Evolutionary conservation across 1,140 invertebrate species (phyloP), one percentile per base, ranked within the genome.

Genomic region (Amphibalanus amphitrite): DNA sequence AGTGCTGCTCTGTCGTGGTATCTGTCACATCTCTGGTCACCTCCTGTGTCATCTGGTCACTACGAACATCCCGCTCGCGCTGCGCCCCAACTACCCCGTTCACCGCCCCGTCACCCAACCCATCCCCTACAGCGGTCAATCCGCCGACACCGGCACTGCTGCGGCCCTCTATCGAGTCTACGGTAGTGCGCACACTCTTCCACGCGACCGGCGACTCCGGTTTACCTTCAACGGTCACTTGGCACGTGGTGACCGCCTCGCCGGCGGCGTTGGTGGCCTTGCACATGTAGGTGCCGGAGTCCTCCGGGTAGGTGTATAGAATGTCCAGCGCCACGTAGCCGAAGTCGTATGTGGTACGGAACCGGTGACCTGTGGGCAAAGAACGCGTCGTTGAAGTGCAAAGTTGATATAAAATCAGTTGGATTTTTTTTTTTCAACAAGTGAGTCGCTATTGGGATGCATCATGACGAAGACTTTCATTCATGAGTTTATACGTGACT

Each of bases 211-310:
- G 10, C 13, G 47, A 3, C 13, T 20, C 47, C 47, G 6, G 47
- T 59, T 59, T 84, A 90, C 90, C 89, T 80, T 90, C 85, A 72
- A 94, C 90, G 78, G 85, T 86, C 69, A 95, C 89, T 72, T 87
- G 87, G 79, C 90, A 90, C 73, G 91, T 93, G 71, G 93, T 95
- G 64, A 93, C 87, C 75, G 83, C 84, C 77, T 84, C 81, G 47
- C 84, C 85, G 15, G 81, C 72, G 20, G 74, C 76, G 71, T 81
- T 81, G 69, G 72, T 77, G 15, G 79, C 80, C 73, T 78, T 80
- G 77, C 81, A 82, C 76, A 79, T 81, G 76, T 83, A 84, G 26
- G 77, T 80, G 38, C 83, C 83, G 72, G 75, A 76, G 74, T 82
- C 81, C 74, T 82, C 81, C 23, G 80, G 75, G 73, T 80, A 80